A percentile compares a stretch with the other conserved stretches of the same genome.
Conservation (phyloP, 2,113 vertebrate genomes). For the Spea multiplicata region DNA sequence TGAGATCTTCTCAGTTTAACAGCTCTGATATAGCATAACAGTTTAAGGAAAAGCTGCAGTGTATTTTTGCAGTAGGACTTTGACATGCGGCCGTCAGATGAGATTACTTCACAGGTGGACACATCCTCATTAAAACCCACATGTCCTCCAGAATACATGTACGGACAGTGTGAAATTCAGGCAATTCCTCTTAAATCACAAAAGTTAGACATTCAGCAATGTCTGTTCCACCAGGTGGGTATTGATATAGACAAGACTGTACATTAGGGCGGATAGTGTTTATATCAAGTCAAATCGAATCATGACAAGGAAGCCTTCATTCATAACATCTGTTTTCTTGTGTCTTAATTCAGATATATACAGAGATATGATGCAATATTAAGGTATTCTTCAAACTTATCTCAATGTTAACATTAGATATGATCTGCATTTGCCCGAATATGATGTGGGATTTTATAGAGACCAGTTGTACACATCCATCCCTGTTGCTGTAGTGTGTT, state of each 20-base stretch:
- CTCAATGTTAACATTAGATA: too few species aligned
- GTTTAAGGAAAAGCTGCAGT: not conserved
- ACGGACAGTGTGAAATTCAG: not conserved
- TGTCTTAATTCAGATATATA: not conserved
- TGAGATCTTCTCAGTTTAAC: too few species aligned
- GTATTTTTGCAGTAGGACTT: not conserved
- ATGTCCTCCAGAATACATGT: not conserved
- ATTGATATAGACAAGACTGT: not conserved
- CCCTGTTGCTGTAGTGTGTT: too few species aligned
- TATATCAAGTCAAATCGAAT: too few species aligned
- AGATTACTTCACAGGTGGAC: not conserved
- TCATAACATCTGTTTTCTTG: not conserved
- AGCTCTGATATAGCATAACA: too few species aligned
- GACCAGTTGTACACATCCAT: too few species aligned
- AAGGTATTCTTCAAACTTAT: too few species aligned
- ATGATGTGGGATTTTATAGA: too few species aligned
- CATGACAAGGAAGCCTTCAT: not conserved
- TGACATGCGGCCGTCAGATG: not conserved
- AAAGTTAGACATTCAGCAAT: not conserved
- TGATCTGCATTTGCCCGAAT: too few species aligned
- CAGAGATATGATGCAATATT: slow-evolving; percentile 21
- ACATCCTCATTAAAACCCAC: not conserved
- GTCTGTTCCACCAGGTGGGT: not conserved
- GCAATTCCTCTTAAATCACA: too few species aligned
- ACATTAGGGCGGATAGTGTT: not conserved